These are phyloP conservation scores for Ennomos quercinarius DNA, from an alignment of 2,888 invertebrate species.

Conservation along the genomic window DNA sequence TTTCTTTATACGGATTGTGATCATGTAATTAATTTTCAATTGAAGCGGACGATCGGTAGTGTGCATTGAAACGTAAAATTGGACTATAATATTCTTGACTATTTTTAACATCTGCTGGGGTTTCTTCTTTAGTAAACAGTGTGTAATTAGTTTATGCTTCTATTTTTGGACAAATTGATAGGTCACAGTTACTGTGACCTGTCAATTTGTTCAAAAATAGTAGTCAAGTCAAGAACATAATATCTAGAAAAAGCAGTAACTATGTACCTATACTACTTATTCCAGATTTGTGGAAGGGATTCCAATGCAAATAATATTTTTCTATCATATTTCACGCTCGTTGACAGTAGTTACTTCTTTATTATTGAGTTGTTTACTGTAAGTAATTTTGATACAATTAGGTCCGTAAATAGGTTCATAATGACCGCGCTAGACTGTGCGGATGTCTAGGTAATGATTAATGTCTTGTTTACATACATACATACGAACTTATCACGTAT, in stretches of 20 bases:
- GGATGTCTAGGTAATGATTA: constrained; percentile 7
- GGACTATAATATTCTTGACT: neutral
- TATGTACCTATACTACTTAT: too few relatives aligned
- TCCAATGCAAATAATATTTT: too few relatives aligned
- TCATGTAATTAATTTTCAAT: constrained; percentile 5
- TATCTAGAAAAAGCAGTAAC: too few relatives aligned
- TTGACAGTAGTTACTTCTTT: constrained; percentile 2
- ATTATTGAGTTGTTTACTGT: constrained; percentile 1
- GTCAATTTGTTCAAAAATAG: constrained; percentile 12
- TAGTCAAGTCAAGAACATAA: too few relatives aligned
- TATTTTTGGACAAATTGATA: constrained; percentile 10
- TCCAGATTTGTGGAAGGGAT: too few relatives aligned
- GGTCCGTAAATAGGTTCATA: constrained; percentile 2
- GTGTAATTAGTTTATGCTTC: constrained; percentile 11
- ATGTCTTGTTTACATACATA: constrained; percentile 16
- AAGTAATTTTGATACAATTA: constrained; percentile 5
- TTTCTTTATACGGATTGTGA: neutral
- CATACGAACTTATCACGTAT: neutral
- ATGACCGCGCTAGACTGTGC: constrained; percentile 3
- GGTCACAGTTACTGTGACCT: neutral
- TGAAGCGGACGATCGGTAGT: constrained; percentile 4
- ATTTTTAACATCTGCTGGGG: constrained; percentile 18
- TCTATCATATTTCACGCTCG: neutral
- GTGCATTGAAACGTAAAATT: constrained; percentile 23
- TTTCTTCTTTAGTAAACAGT: constrained; percentile 5